Evolutionary conservation across 2,113 vertebrate species (phyloP), one percentile per base, ranked within the genome.

Genomic region (Boleophthalmus pectinirostris): DNA sequence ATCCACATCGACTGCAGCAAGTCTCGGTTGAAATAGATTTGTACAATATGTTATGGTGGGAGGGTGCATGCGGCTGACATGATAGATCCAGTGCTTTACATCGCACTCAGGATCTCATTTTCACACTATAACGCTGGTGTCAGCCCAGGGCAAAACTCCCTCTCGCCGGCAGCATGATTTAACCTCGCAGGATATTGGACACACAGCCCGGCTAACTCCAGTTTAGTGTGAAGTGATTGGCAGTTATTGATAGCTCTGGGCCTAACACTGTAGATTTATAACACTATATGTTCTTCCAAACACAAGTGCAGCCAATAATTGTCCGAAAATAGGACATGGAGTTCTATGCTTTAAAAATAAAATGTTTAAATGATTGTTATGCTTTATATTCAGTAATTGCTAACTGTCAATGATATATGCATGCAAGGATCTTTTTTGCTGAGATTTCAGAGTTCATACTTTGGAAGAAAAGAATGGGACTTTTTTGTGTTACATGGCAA

Each of bases 41-140:
- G 72, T 87, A 71, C 74, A 69, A 69, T 60, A 35, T 81, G 49
- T 71, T 65, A 24, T 56, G 64, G 67, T 65, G 67, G 57, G 58
- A 66, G 74, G 58, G 70, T 74, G 84, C 56, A 65, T 69, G 76
- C 74, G 75, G 79, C 79, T 80, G 73, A 79, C 72, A 82, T 58
- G 58, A 54, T 66, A 67, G 58, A 77, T 63, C 54, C 13, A 57
- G 56, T 58, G 49, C 12, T 35, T 81, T 71, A 70, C 43, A 56
- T 73, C 58, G 43, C 25, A 35, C 61, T 69, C 38, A n/a, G 68
- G 33, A 53, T 66, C 38, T 74, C 49, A 47, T 77, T 82, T 73
- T 66, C 18, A 68, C 3, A 58, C 65, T 23, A 45, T 61, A 57
- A 35, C 43, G 35, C 35, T 57, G 43, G 68, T 70, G 65, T 67